Conservation (phyloP, 2,113 vertebrate genomes). For the Lepus americanus region DNA sequence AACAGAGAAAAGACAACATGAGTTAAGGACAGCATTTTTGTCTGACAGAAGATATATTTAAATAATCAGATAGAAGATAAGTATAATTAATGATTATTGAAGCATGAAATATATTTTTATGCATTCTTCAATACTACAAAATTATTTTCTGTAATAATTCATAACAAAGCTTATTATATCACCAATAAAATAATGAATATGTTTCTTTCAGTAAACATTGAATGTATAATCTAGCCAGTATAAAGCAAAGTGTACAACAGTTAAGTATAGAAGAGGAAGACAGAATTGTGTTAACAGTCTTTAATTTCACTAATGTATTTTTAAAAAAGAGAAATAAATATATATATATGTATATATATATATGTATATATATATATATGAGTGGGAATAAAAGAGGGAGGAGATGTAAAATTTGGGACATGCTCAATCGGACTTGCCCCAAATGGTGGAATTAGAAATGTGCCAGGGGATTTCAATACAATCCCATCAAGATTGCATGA, state of each 20-base stretch:
- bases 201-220: neutral
- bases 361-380: too few relatives aligned
- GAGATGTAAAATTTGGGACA: too few relatives aligned
- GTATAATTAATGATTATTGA: neutral
- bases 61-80: neutral
- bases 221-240: neutral
- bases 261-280: neutral
- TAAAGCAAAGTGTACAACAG: neutral
- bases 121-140: neutral
- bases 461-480: too few relatives aligned
- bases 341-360: too few relatives aligned
- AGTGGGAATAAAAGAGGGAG: too few relatives aligned
- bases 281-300: neutral
- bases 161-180: neutral
- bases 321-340: neutral
- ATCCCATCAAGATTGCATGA: too few relatives aligned
- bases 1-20: neutral
- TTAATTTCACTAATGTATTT: neutral
- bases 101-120: neutral
- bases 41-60: neutral
- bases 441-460: too few relatives aligned
- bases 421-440: too few relatives aligned
- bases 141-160: neutral
- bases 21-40: neutral
- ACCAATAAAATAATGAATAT: neutral